A percentile compares a stretch with the other conserved stretches of the same genome.
These are phyloP conservation scores for Hormaphis cornu DNA, from an alignment of 1,140 invertebrate genomes.

Conservation along the genomic window DNA sequence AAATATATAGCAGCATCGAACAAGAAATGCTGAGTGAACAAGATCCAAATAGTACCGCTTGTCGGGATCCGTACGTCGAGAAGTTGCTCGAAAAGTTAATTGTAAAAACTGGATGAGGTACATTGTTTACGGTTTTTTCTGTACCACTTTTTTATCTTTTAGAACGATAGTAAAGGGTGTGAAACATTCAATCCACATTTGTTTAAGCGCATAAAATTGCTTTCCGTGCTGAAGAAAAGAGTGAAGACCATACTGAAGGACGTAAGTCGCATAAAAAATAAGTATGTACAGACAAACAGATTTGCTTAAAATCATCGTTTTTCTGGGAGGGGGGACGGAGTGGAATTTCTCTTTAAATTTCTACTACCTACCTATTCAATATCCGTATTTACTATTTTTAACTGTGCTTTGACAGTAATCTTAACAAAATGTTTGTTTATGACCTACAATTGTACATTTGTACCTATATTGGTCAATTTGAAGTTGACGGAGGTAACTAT, in stretches of 20 bases:
- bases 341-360: no score
- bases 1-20: not conserved
- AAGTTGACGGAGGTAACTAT: no score
- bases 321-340: no score
- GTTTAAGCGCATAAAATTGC: constrained; percentile 15
- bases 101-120: not conserved
- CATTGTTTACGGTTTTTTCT: not conserved
- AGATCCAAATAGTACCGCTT: constrained; percentile 8
- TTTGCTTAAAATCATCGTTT: no score
- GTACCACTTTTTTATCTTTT: not conserved
- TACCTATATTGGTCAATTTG: no score
- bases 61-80: constrained; percentile 1
- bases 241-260: not conserved
- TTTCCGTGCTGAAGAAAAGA: constrained; percentile 6
- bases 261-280: no score
- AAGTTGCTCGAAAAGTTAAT: not conserved
- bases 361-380: no score
- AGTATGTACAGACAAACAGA: no score
- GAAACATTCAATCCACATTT: not conserved
- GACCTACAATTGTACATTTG: no score
- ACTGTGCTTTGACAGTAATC: no score
- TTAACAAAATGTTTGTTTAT: no score
- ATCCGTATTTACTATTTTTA: no score
- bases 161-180: not conserved
- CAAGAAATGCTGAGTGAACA: constrained; percentile 7